phyloP scores from a whole-genome alignment of 2,797 vertebrate genomes.

The Cyclura pinguis region DNA sequence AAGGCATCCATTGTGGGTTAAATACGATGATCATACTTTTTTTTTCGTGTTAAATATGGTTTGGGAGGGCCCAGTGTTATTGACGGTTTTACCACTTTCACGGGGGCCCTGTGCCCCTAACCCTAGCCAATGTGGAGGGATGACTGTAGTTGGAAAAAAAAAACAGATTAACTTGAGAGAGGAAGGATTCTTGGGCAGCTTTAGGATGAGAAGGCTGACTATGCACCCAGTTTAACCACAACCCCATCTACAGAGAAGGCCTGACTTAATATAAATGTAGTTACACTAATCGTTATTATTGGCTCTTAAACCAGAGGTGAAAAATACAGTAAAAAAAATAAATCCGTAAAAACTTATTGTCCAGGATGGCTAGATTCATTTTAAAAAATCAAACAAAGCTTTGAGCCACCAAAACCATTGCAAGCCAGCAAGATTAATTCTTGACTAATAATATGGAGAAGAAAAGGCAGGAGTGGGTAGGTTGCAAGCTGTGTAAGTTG shows the following conservation, averaged over 20 bases:
- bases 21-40: no score
- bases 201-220: slow-evolving; percentile 72
- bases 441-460: slow-evolving; percentile 37
- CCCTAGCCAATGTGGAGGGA: no score
- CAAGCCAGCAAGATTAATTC: slow-evolving; percentile 66
- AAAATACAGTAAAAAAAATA: slow-evolving; percentile 48
- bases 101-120: no score
- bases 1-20: no score
- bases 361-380: slow-evolving; percentile 50
- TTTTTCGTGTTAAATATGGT: no score
- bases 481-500: background rate
- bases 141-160: slow-evolving; percentile 41
- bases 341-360: slow-evolving; percentile 62
- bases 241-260: slow-evolving; percentile 58
- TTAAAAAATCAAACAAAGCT: slow-evolving; percentile 16
- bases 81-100: no score
- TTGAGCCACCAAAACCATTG: slow-evolving; percentile 64
- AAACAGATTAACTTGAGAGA: slow-evolving; percentile 58
- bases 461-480: background rate
- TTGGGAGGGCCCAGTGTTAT: no score
- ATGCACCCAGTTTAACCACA: slow-evolving; percentile 60
- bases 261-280: slow-evolving; percentile 45
- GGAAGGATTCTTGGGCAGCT: slow-evolving; percentile 65
- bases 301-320: slow-evolving; percentile 63
- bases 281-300: slow-evolving; percentile 67